phyloP scores from a whole-genome alignment of 2,888 invertebrate genomes.

The Coecobrya sp. region DNA sequence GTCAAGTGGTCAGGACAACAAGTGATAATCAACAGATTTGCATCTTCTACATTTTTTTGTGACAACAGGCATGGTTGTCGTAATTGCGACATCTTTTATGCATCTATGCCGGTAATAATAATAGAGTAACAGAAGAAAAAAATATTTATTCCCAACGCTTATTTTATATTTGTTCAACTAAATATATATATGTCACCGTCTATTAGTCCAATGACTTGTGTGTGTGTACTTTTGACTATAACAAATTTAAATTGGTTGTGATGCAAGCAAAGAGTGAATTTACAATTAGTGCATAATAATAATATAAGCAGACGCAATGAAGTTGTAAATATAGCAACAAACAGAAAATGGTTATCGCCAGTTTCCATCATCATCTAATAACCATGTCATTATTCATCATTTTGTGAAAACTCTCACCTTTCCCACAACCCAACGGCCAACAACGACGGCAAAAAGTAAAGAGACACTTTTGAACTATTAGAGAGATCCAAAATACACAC shows the following conservation, averaged over 20 bases:
- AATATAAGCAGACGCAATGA: too few species aligned
- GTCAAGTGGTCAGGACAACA: conserved; percentile 10
- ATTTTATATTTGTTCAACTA: background rate
- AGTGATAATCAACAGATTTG: conserved; percentile 38
- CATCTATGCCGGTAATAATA: background rate
- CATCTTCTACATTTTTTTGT: background rate
- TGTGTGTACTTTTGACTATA: background rate
- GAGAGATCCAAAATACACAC: background rate
- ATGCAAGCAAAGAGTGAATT: conserved; percentile 14
- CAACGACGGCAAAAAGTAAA: background rate
- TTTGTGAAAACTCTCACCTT: conserved; percentile 75
- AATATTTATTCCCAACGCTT: too few species aligned
- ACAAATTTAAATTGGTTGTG: background rate
- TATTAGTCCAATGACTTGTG: too few species aligned
- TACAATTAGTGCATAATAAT: too few species aligned
- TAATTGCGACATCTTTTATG: background rate
- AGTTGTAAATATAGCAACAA: background rate
- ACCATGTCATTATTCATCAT: conserved; percentile 31
- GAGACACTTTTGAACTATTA: conserved; percentile 27
- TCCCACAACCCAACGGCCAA: conserved; percentile 44
- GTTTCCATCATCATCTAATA: conserved; percentile 14
- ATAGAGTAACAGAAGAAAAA: background rate
- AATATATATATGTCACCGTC: conserved; percentile 20
- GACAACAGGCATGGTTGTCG: background rate
- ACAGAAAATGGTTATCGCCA: background rate